phyloP scores from a whole-genome alignment of 64 coral and sea anemone genomes.

The Platygyra sinensis region DNA sequence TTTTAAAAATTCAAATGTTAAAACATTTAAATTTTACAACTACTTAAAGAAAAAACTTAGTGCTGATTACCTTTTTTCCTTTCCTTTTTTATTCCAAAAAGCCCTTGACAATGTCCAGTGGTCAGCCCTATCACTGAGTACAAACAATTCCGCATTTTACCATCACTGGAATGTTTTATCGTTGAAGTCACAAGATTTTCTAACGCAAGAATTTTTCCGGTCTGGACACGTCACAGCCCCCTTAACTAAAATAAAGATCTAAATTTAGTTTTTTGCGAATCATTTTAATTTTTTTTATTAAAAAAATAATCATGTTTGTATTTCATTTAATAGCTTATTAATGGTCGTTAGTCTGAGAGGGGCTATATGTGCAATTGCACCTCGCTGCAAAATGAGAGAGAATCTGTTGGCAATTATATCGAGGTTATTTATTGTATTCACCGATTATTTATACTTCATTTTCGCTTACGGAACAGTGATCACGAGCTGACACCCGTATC shows the following conservation, averaged over 20 bases:
- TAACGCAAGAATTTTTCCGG: not conserved
- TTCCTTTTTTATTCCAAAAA: not conserved
- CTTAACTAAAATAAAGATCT: not conserved
- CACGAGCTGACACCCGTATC: not conserved
- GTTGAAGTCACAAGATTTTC: not conserved
- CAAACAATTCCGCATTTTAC: not conserved
- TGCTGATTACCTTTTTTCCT: not conserved
- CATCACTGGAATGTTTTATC: not conserved
- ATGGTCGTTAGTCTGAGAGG: not conserved
- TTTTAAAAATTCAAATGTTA: not conserved
- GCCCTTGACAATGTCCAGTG: not conserved
- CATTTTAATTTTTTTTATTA: not conserved
- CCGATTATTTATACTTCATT: not conserved
- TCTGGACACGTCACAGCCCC: not conserved
- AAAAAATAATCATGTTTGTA: not conserved
- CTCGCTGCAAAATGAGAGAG: too few species aligned
- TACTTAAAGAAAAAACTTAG: not conserved
- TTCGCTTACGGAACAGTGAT: not conserved
- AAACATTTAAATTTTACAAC: not conserved
- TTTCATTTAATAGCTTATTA: not conserved
- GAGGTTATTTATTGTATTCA: not conserved
- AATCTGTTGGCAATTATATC: too few species aligned
- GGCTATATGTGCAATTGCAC: too few species aligned
- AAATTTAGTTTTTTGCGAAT: not conserved
- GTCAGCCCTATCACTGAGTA: not conserved